phyloP scores from a whole-genome alignment of 1,140 invertebrate genomes.

The Helicorthomorpha holstii region DNA sequence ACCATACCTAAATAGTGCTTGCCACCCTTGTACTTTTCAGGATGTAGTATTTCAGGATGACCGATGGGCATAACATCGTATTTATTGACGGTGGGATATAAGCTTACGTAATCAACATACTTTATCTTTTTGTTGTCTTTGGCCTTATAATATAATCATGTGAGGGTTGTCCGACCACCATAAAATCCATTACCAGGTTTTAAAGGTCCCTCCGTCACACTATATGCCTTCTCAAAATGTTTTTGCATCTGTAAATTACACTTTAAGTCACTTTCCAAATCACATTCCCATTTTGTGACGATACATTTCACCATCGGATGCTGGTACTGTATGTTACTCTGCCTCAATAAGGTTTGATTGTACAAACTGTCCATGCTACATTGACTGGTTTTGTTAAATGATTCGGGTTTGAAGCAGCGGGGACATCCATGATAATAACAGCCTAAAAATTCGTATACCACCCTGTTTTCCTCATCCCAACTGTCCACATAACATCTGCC shows the following conservation, averaged over 20 bases:
- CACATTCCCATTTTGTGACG: conserved; percentile 13
- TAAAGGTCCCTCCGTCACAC: background rate
- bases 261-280: no score
- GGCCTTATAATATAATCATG: conserved; percentile 15
- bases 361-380: conserved; percentile 9
- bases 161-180: conserved; percentile 22
- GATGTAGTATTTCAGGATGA: conserved; percentile 18
- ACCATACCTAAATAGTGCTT: no score
- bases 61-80: no score
- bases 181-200: conserved; percentile 19
- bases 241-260: background rate
- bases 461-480: conserved; percentile 2
- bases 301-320: conserved; percentile 5
- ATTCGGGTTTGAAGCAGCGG: conserved; percentile 8
- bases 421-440: conserved; percentile 15
- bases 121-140: conserved; percentile 19
- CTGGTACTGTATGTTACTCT: conserved; percentile 5
- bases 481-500: conserved; percentile 1
- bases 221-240: background rate
- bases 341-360: conserved; percentile 6
- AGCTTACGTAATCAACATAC: conserved; percentile 21
- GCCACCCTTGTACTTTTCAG: conserved; percentile 13
- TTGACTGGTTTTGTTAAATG: background rate
- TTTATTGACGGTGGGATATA: conserved; percentile 21
- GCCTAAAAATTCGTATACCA: no score